Base-by-base conservation (phyloP, 2,888 invertebrate species). In the Aphidoletes aphidimyza region DNA sequence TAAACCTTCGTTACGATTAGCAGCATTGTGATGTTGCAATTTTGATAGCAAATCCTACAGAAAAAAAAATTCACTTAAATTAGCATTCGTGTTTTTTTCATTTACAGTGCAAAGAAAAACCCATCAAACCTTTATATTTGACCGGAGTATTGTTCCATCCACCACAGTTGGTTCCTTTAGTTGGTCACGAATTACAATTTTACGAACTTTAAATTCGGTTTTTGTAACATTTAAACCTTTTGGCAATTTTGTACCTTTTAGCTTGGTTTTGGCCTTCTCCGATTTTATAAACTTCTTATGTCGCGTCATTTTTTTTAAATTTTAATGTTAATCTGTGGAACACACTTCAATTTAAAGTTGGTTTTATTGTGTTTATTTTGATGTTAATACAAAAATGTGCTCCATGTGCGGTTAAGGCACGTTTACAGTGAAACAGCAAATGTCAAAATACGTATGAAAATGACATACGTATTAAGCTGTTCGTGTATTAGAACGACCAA, bases 141-240 rank as follows among this genome's bases (percentile, higher is more conserved):
- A 93, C 37, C 95, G 90, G 84, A 95, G 92, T 1, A 92, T 90
- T 47, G 95, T 88, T 9, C 96, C 90, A 87, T 96, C 96, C 0
- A 94, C 89, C 88, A 92, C 94, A 2, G 94, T 86, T 2, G 94
- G 86, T 47, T 87, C 86, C 85, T 90, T 91, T 22, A 96, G 88
- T 88, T 97, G 97, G 87, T 96, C 94, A 69, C 92, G 93, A 54
- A 98, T 92, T 1, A 96, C 91, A 86, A 98, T 97, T 88, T 96
- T 95, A 87, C 95, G 95, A 0, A 97, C 93, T 92, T 97, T 97
- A 88, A 98, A 97, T 87, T 94, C 93, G 0, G 96, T 95, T 89
- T 96, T 94, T 0, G 98, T 98, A 5, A 96, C 93, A 92, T 98
- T 98, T 84, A 94, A 93, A 9, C 96, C 96, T 91, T 96, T 97